Conservation (phyloP, 2,797 vertebrate genomes). For the Micrastur ruficollis region DNA sequence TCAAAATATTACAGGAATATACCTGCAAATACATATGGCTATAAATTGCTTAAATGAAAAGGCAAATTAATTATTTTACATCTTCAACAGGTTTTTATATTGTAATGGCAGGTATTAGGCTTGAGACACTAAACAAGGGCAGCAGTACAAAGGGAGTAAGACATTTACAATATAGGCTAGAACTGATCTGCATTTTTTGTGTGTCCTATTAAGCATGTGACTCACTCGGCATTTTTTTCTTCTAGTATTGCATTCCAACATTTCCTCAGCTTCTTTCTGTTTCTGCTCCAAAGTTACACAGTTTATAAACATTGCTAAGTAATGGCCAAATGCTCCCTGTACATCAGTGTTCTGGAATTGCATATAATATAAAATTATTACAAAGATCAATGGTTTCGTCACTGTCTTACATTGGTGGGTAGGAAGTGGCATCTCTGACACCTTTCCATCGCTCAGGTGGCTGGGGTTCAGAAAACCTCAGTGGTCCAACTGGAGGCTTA, state of each 20-base stretch:
- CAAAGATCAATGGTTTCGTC: neutral
- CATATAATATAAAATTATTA: neutral
- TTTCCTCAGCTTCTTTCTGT: neutral
- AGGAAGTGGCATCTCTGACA: conserved; percentile 74
- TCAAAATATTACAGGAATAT: neutral
- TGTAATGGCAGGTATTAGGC: neutral
- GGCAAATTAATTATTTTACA: neutral
- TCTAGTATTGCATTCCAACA: neutral
- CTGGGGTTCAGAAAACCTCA: conserved; percentile 78
- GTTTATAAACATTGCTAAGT: neutral
- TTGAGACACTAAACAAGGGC: neutral
- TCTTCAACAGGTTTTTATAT: neutral
- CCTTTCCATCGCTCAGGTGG: conserved; percentile 76
- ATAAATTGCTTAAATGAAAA: neutral
- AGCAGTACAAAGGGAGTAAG: neutral
- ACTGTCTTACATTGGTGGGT: conserved; percentile 78
- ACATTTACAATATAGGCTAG: neutral
- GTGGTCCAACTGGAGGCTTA: conserved; percentile 77
- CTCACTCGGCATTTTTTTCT: neutral
- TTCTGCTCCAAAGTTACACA: neutral
- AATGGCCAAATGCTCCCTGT: neutral
- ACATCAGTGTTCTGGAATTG: neutral
- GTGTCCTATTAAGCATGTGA: neutral
- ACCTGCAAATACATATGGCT: neutral
- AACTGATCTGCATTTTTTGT: neutral